A percentile compares a stretch with the other conserved stretches of the same genome.
phyloP scores from a whole-genome alignment of 2,113 vertebrate genomes.

The Hepsetus odoe region DNA sequence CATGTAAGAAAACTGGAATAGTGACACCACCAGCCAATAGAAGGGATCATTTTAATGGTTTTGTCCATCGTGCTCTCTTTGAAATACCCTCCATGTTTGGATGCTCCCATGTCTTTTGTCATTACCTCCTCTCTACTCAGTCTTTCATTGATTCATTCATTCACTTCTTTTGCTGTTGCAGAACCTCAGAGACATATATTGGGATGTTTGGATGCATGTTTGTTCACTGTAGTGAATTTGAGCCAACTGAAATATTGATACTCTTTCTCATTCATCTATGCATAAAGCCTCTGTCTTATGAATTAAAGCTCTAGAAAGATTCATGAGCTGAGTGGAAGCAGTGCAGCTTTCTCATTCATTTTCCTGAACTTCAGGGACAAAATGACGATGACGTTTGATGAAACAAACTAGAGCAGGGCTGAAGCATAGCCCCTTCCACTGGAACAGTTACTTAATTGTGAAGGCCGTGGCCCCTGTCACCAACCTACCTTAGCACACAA shows the following conservation, averaged over 20 bases:
- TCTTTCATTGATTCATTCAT: slow-evolving; percentile 25
- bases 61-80: too few relatives aligned
- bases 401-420: slow-evolving; percentile 12
- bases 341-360: slow-evolving; percentile 9
- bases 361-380: not conserved
- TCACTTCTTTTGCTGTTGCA: slow-evolving; percentile 5
- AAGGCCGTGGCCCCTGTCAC: not conserved
- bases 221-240: slow-evolving; percentile 38
- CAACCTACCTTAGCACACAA: not conserved
- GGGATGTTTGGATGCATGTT: slow-evolving; percentile 44
- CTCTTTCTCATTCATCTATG: slow-evolving; percentile 62
- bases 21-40: not conserved
- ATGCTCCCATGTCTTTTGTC: not conserved
- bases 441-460: not conserved
- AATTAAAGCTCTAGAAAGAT: slow-evolving; percentile 64
- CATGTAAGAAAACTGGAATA: not conserved
- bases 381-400: too few relatives aligned
- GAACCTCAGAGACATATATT: slow-evolving; percentile 7
- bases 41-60: too few relatives aligned
- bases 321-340: slow-evolving; percentile 9
- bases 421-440: not conserved
- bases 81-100: not conserved
- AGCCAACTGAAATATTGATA: slow-evolving; percentile 65
- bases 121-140: not conserved
- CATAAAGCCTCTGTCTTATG: slow-evolving; percentile 55